phyloP scores from a whole-genome alignment of 2,113 vertebrate genomes.

The Podarcis cretensis region DNA sequence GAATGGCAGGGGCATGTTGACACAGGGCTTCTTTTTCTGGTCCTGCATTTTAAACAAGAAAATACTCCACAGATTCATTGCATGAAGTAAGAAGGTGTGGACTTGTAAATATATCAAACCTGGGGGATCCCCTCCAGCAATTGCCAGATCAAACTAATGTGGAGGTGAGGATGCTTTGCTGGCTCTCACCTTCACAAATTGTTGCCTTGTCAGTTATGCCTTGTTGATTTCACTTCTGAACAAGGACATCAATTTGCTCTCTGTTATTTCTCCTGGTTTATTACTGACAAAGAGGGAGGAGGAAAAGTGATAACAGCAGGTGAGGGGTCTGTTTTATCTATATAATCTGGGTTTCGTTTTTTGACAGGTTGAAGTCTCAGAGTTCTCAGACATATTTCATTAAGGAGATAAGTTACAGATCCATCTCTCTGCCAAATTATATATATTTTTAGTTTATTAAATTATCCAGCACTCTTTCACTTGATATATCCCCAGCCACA shows the following conservation, averaged over 20 bases:
- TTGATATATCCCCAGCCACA: background rate
- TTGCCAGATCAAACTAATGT: background rate
- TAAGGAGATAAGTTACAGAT: background rate
- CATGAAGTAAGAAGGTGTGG: background rate
- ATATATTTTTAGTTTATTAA: background rate
- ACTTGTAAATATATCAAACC: background rate
- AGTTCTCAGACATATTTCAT: background rate
- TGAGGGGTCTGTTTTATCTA: background rate
- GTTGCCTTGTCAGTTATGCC: background rate
- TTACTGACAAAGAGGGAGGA: background rate
- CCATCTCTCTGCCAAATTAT: background rate
- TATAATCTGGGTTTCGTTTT: background rate
- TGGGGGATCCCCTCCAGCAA: background rate
- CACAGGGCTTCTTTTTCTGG: background rate
- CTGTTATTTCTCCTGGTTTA: background rate
- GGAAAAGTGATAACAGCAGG: background rate
- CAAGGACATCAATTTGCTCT: background rate
- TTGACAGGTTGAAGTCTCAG: background rate
- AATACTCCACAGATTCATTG: background rate
- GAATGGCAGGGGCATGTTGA: background rate
- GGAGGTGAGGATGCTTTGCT: background rate
- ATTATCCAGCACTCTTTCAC: background rate
- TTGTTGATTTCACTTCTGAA: constrained; percentile 11
- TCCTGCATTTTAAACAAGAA: background rate
- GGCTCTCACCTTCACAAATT: background rate